Base-by-base conservation (phyloP, 1,140 invertebrate genomes). In the Drosophila santomea region DNA sequence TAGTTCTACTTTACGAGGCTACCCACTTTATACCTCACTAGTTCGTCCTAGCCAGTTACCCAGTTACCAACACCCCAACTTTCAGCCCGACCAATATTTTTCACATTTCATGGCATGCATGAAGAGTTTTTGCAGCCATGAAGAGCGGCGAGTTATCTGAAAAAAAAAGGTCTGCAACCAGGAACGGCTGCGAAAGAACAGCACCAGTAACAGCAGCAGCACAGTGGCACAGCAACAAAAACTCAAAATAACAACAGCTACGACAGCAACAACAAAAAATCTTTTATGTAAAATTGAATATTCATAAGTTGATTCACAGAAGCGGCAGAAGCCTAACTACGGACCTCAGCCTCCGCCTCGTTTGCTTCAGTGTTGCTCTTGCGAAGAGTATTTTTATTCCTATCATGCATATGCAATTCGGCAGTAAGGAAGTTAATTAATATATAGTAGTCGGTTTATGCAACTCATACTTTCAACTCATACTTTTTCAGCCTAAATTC, bases 231-330 rank as follows among this genome's bases (percentile, higher is more conserved):
- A 20, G 20, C 64, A 68, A 78, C 74, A 68, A 74, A 76, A 85
- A 85, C 80, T 86, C 68, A 85, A 86, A 81, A 85, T 78, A 85
- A 85, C 78, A 81, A 85, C 81, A 67, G 73, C 67, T 58, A 68
- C 64, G 58, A 68, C 57, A 78, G 63, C 45, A 86, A 68, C 79
- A 79, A 77, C 71, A 88, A 88, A 77, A 89, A 88, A 89, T 88
- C 84, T 89, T 88, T 89, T 89, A 89, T 88, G 83, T 88, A 80
- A 89, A 88, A 88, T 88, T 88, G 83, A 88, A 88, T 88, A 88
- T 88, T 88, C 83, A 88, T 88, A 88, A 88, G 84, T 88, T 89
- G 79, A 74, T 64, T 51, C 63, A 83, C 75, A 89, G 74, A 57
- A 48, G 64, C 68, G 23, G 52, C 61, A 50, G 74, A 51, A 66